These are phyloP conservation scores for Halcyon malimbica DNA, from an alignment of 2,113 vertebrate genomes.

Conservation along the genomic window DNA sequence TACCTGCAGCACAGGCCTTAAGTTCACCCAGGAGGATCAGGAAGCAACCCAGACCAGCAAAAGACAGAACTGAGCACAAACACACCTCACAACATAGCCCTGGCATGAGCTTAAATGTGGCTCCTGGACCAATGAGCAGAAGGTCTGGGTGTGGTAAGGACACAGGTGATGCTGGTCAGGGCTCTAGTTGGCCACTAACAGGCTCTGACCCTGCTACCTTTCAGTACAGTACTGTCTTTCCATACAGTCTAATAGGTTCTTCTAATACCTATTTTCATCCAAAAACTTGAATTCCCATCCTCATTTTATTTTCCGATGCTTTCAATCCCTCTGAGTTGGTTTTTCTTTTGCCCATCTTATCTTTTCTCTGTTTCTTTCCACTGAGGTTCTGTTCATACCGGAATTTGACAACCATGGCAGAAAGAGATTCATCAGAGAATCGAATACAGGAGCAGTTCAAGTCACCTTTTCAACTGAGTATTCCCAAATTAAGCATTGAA, in stretches of 20 bases:
- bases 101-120: not conserved
- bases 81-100: too few relatives aligned
- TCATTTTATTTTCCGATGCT: not conserved
- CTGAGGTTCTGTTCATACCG: not conserved
- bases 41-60: not conserved
- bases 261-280: not conserved
- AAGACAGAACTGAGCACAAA: not conserved
- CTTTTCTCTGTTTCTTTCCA: not conserved
- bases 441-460: not conserved
- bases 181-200: too few relatives aligned
- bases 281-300: not conserved
- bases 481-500: not conserved
- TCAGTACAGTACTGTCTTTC: not conserved
- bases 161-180: not conserved
- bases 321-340: not conserved
- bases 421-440: not conserved
- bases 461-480: not conserved
- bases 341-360: not conserved
- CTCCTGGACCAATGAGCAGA: not conserved
- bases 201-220: not conserved
- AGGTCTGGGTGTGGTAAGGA: not conserved
- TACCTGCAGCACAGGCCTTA: not conserved
- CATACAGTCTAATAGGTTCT: not conserved
- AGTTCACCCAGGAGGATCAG: not conserved
- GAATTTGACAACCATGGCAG: not conserved